Base-by-base conservation (phyloP, 2,113 vertebrate species). In the Cygnus buccinator region DNA sequence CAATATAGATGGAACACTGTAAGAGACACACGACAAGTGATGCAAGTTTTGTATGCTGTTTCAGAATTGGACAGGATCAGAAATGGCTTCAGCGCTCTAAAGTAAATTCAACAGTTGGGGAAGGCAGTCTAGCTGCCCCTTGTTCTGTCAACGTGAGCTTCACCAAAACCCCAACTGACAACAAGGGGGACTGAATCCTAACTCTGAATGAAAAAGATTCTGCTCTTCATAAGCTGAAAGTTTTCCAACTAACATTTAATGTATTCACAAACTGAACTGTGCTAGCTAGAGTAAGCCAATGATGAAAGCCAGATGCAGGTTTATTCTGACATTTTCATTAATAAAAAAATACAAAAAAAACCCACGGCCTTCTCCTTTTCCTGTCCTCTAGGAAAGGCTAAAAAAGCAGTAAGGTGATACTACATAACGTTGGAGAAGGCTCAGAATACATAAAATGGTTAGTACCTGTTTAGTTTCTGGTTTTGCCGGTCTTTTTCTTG, bases 401-500 rank as follows among this genome's bases (percentile, higher is more conserved):
- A 63, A 59, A 65, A 2, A 67, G 66, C 37, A 75, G 28, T 10
- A 68, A 37, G 48, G 33, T 29, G 10, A 29, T 4, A 46, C 11
- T 13, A 33, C 39, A 2, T 7, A 10, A 41, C 26, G 14, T 17
- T 48, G 41, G 8, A 5, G 0, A 35, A 95, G 84, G 44, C 89
- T 52, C 26, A 79, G 90, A 68, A 86, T n/a, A 71, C 41, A 84
- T 16, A 10, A 93, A 67, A 59, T n/a, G 58, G 65, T 33, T 9
- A 20, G 1, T 57, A 99, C 99, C 99, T 99, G 98, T 98, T 99
- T 95, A 99, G 97, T 95, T 99, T 99, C 97, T 99, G 99, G 97
- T 96, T 99, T 95, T 99, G 99, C 50, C 99, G 89, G 95, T 99
- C 99, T 95, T 99, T 99, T 88, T 99, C 99, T 98, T 99, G 99